phyloP scores from a whole-genome alignment of 2,113 vertebrate genomes.

The Macrotus californicus region DNA sequence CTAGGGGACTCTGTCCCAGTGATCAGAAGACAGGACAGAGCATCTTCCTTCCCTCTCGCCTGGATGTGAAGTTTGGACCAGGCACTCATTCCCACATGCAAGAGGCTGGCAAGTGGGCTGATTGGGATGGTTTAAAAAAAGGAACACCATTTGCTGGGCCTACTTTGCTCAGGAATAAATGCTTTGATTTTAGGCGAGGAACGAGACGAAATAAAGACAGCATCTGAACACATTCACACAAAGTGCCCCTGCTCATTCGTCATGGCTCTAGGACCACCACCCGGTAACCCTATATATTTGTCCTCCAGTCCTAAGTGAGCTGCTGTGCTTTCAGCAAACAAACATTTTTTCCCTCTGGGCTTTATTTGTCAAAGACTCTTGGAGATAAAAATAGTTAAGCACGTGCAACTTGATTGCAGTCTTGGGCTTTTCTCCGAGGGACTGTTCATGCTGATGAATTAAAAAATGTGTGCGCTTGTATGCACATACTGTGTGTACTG shows the following conservation, averaged over 20 bases:
- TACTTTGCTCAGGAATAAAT: background rate
- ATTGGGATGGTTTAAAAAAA: background rate
- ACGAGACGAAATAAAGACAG: background rate
- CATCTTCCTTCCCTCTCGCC: background rate
- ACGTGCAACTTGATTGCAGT: background rate
- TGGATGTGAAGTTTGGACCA: background rate
- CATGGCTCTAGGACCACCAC: background rate
- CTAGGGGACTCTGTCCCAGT: background rate
- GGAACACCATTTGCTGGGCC: background rate
- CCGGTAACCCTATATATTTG: background rate
- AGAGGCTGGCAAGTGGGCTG: background rate
- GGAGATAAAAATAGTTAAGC: constrained; percentile 28
- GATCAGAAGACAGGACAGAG: background rate
- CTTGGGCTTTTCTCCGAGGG: background rate
- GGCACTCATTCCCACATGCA: background rate
- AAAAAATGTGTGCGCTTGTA: background rate
- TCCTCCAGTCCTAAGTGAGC: background rate
- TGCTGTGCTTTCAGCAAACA: background rate
- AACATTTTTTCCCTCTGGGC: background rate
- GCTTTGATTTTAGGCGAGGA: background rate
- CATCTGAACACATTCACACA: too few species aligned
- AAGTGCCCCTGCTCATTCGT: background rate
- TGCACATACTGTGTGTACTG: background rate
- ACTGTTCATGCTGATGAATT: background rate
- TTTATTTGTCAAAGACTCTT: constrained; percentile 34